Conservation (phyloP, 2,113 vertebrate genomes). For the Etheostoma cragini region DNA sequence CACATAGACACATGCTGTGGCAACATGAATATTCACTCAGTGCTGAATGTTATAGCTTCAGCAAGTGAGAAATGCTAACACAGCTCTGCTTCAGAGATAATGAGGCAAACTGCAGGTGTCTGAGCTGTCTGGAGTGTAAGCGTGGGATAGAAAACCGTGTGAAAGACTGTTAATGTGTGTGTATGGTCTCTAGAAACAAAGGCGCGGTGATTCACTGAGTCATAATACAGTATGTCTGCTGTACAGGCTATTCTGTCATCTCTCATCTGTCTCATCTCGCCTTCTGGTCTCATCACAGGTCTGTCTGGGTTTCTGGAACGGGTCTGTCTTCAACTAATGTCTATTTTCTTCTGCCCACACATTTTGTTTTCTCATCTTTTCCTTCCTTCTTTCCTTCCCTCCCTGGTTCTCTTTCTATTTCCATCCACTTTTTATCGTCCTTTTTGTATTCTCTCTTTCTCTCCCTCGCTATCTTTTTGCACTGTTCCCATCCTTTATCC, state of each 20-base stretch:
- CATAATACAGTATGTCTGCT: constrained; percentile 33
- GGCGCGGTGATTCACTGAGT: constrained; percentile 48
- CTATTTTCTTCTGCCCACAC: constrained; percentile 57
- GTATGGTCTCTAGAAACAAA: constrained; percentile 25
- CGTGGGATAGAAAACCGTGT: constrained; percentile 34
- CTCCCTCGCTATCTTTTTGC: constrained; percentile 13
- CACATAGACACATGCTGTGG: constrained; percentile 26
- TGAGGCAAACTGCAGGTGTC: constrained; percentile 31
- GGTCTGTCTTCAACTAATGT: constrained; percentile 48
- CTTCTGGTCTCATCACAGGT: constrained; percentile 46
- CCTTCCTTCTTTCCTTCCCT: not conserved
- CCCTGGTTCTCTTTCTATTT: constrained; percentile 19
- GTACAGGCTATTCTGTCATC: constrained; percentile 43
- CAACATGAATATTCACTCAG: not conserved
- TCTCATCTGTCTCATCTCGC: constrained; percentile 46
- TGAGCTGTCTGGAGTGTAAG: constrained; percentile 28
- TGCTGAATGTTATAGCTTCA: not conserved
- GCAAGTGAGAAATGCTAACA: not conserved
- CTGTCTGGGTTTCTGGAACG: constrained; percentile 50
- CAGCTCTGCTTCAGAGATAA: constrained; percentile 16
- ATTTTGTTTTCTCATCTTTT: constrained; percentile 28
- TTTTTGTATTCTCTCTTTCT: constrained; percentile 29
- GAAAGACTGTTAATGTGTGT: not conserved
- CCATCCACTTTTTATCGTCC: constrained; percentile 17
- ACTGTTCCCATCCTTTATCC: constrained; percentile 51